These are phyloP conservation scores for Graptemys geographica DNA, from an alignment of 2,797 vertebrate genomes.

Conservation along the genomic window DNA sequence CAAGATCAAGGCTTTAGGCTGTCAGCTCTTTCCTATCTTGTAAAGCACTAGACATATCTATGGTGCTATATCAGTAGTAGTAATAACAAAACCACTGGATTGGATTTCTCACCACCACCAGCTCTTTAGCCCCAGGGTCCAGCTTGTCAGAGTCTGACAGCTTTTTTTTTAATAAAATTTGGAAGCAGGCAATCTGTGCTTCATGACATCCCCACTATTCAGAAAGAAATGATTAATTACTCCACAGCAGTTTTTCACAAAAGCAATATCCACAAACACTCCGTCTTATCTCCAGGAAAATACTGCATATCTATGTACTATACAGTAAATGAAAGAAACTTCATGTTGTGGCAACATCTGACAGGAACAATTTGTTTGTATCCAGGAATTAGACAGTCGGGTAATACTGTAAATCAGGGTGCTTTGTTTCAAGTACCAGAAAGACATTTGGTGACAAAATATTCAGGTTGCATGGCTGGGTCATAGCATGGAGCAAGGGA, in stretches of 20 bases:
- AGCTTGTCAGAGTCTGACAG: conserved; percentile 12
- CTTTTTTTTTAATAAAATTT: conserved; percentile 49
- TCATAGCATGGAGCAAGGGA: neutral
- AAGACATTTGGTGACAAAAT: neutral
- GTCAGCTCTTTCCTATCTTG: neutral
- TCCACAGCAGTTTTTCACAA: conserved; percentile 40
- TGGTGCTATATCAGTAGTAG: neutral
- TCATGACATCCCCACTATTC: conserved; percentile 26
- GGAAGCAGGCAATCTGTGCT: conserved; percentile 45
- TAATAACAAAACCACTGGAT: neutral
- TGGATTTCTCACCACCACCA: conserved; percentile 13
- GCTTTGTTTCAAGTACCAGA: neutral
- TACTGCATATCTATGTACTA: neutral
- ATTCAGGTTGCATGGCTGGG: neutral
- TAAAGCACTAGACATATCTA: neutral
- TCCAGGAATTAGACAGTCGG: neutral
- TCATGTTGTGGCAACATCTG: neutral
- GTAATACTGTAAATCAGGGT: neutral
- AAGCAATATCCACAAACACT: conserved; percentile 54
- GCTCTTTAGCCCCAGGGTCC: conserved; percentile 27
- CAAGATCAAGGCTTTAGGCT: neutral
- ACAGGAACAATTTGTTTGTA: neutral
- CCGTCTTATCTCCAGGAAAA: conserved; percentile 51
- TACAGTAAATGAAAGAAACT: conserved; percentile 52
- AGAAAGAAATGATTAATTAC: conserved; percentile 63